Percentiles rank a stretch among this genome's conserved stretches.
These are phyloP conservation scores for Bos javanicus DNA, from an alignment of 2,113 vertebrate species.

Conservation along the genomic window DNA sequence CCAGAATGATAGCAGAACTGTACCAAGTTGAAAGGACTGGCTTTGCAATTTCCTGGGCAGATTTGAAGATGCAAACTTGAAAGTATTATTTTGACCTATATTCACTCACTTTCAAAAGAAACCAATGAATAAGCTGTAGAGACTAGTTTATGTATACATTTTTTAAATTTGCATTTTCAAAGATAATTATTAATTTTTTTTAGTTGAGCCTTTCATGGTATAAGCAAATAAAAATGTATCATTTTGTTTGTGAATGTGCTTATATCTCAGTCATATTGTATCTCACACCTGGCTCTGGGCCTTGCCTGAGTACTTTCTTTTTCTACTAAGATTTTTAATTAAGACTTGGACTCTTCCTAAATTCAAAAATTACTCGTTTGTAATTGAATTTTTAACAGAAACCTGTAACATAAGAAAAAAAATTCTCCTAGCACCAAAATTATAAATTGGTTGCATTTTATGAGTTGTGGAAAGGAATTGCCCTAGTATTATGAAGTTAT, in stretches of 20 bases:
- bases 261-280: not conserved
- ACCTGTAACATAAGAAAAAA: not conserved
- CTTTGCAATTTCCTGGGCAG: not conserved
- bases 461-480: not conserved
- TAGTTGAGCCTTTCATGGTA: not conserved
- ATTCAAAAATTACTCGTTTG: conserved; percentile 12
- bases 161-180: conserved; percentile 25
- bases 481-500: conserved; percentile 5
- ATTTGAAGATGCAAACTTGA: conserved; percentile 10
- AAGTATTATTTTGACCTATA: conserved; percentile 6
- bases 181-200: conserved; percentile 1
- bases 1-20: not conserved
- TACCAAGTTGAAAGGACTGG: conserved; percentile 14
- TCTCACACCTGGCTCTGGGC: not conserved
- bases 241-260: not conserved
- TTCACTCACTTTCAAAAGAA: conserved; percentile 34
- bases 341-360: not conserved
- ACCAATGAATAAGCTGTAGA: not conserved
- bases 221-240: conserved; percentile 25
- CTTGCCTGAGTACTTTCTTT: not conserved
- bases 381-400: conserved; percentile 47
- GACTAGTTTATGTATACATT: not conserved
- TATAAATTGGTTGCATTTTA: conserved; percentile 46
- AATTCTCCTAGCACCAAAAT: conserved; percentile 23
- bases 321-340: conserved; percentile 13